These are phyloP conservation scores for Catostomus latipinnis DNA, from an alignment of 2,797 vertebrate species.

Conservation along the genomic window DNA sequence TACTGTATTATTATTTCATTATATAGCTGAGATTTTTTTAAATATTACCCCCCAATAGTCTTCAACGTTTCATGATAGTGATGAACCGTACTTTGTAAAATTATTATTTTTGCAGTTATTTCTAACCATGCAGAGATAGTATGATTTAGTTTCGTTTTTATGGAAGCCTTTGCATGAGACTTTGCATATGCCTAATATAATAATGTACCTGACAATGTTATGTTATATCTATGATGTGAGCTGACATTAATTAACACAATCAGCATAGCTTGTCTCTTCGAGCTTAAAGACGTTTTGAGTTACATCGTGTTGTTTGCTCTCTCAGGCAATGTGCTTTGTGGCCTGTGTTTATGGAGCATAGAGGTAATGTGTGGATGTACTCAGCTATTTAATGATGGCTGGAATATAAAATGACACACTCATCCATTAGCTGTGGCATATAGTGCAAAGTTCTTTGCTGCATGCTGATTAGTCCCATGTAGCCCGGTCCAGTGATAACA, in stretches of 20 bases:
- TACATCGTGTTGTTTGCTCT: constrained; percentile 21
- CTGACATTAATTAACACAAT: constrained; percentile 35
- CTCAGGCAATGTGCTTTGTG: constrained; percentile 33
- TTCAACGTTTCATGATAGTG: not conserved
- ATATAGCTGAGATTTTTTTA: constrained; percentile 5
- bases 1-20: not conserved
- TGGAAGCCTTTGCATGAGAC: constrained; percentile 7
- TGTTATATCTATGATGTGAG: constrained; percentile 5
- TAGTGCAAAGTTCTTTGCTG: constrained; percentile 36
- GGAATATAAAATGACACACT: constrained; percentile 61
- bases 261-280: constrained; percentile 12
- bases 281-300: not conserved
- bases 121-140: not conserved
- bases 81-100: not conserved
- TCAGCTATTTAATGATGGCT: constrained; percentile 61
- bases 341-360: constrained; percentile 50
- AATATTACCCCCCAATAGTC: constrained; percentile 1
- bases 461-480: constrained; percentile 57
- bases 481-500: constrained; percentile 49
- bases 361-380: constrained; percentile 52
- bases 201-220: constrained; percentile 8
- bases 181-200: constrained; percentile 12
- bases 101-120: not conserved
- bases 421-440: constrained; percentile 59
- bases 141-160: constrained; percentile 7